phyloP scores from a whole-genome alignment of 1,140 invertebrate species.

The Achatina immaculata region DNA sequence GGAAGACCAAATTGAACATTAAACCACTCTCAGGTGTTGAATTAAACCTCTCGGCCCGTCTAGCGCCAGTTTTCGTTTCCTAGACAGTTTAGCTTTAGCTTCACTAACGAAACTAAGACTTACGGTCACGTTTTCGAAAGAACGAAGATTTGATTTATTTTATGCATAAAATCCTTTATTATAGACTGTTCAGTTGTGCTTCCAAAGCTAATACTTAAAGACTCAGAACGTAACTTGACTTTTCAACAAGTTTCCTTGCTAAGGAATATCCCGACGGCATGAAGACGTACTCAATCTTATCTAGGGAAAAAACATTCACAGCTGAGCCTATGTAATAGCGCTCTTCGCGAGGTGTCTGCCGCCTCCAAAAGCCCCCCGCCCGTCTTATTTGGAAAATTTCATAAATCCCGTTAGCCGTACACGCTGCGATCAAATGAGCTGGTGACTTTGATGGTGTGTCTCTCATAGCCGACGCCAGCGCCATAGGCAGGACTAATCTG shows the following conservation, averaged over 20 bases:
- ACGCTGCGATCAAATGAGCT: slow-evolving; percentile 22
- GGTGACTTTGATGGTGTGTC: slow-evolving; percentile 4
- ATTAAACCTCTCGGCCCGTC: not conserved
- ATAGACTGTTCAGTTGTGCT: too few relatives aligned
- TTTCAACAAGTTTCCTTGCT: too few relatives aligned
- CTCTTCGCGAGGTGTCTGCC: not conserved
- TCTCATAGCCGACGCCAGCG: not conserved
- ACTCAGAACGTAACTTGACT: too few relatives aligned
- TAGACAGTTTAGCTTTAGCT: too few relatives aligned
- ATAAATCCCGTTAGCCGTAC: slow-evolving; percentile 21
- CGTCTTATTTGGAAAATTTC: slow-evolving; percentile 7
- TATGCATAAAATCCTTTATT: too few relatives aligned
- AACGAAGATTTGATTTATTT: too few relatives aligned
- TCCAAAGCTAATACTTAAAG: too few relatives aligned
- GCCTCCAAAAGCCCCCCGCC: slow-evolving; percentile 6
- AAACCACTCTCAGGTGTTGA: slow-evolving; percentile 13
- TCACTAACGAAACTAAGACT: too few relatives aligned
- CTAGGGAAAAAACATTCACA: not conserved
- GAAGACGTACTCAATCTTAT: too few relatives aligned
- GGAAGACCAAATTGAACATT: slow-evolving; percentile 26
- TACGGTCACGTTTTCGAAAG: too few relatives aligned
- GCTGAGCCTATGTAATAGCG: not conserved
- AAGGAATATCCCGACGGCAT: too few relatives aligned
- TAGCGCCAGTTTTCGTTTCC: not conserved
- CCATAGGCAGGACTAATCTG: not conserved